Evolutionary conservation across 2,797 vertebrate species (phyloP), one percentile per base, ranked within the genome.

Genomic region (Fistularia commersonii): DNA sequence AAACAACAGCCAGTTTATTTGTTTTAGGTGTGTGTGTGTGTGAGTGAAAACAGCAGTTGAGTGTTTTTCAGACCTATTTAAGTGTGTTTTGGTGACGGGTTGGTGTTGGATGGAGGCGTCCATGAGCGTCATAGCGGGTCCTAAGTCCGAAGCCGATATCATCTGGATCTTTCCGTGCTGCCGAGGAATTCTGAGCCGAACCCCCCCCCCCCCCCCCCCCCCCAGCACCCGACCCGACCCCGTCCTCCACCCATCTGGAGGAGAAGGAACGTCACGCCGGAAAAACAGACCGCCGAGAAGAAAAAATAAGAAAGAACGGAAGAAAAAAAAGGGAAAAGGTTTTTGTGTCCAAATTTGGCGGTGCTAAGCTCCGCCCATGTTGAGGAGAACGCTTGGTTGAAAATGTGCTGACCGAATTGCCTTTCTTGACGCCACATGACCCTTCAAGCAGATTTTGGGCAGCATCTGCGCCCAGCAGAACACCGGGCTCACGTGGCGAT

Each of bases 341-440:
- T 4, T 46, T 35, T 38, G n/a, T n/a, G n/a, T n/a, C n/a, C n/a
- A n/a, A n/a, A n/a, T n/a, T n/a, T n/a, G n/a, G n/a, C n/a, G n/a
- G n/a, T n/a, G n/a, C 11, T 10, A 48, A 10, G 6, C 46, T 42
- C 9, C 41, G 41, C 60, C 41, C 46, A 61, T 58, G 53, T 61
- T 61, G 54, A 48, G 66, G 61, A 41, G 54, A 64, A 41, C 61
- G 65, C 59, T 63, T 76, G 63, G 58, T 61, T 74, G 48, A 61
- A 78, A 77, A 83, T 64, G 62, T 81, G 80, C 79, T 76, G 77
- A 76, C 69, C 60, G 61, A 40, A 52, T 79, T 54, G 56, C 54
- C 74, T 69, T 78, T 51, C n/a, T 80, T 80, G 68, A 68, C 66
- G 65, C 69, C 83, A 77, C 77, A 86, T 85, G 79, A 87, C 78